Evolutionary conservation across 2,888 invertebrate species (phyloP), one percentile per base, ranked within the genome.

Genomic region (Hyles lineata): DNA sequence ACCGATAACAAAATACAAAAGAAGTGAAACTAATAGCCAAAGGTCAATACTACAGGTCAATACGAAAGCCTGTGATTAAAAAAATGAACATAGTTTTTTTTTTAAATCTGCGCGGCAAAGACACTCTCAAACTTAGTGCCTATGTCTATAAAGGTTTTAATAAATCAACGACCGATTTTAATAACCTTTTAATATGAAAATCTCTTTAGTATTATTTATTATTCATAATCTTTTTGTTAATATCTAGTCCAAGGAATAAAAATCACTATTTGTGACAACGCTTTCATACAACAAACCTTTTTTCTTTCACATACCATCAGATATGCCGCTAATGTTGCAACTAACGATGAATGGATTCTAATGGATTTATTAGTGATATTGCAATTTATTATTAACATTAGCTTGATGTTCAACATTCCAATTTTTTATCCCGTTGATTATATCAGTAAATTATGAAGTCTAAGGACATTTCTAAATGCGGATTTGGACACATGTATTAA

Each of bases 241-340:
- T 62, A 77, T 77, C 67, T 55, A 58, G 79, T 50, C 29, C 79
- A 79, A 79, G 78, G 78, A 21, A 67, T 17, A 8, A 25, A n/a
- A 67, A 59, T 77, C 61, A 69, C 71, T 74, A 23, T 71, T 71
- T 62, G 60, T 70, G 72, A 67, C 43, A 67, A 23, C 43, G 43
- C 43, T 67, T 43, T 15, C 43, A 43, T 43, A 43, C 43, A 11
- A 32, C 62, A 62, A 62, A 32, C 61, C 32, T 61, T 61, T 60
- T 61, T 61, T 19, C 9, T 60, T 11, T 9, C 25, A 11, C 43
- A 15, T 43, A 43, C 0, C 43, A 61, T 61, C n/a, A 32, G 9
- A 50, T 43, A 67, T 50, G 21, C 67, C 43, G 15, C 23, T 67
- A 50, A 17, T 50, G 43, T 63, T 63, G 63, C 63, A 63, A 63